Evolutionary conservation across 2,797 vertebrate species (phyloP), one percentile per base, ranked within the genome.

Genomic region (Pipistrellus nathusii): DNA sequence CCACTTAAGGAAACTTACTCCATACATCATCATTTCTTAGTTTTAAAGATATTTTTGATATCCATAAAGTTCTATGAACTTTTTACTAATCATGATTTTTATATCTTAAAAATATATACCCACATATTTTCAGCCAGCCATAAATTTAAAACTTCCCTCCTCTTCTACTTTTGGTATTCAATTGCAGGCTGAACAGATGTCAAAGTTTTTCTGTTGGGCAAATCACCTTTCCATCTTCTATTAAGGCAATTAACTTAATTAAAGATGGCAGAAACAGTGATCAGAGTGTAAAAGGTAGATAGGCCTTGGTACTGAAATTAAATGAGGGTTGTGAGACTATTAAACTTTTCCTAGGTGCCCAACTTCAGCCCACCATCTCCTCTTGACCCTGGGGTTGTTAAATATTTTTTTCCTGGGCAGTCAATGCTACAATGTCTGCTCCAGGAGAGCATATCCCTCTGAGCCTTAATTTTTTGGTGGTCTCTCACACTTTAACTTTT

Each of bases 1-100:
- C 84, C 94, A 94, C 90, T 97, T 97, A 96, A 90, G 44, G 69
- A 96, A 96, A 93, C 64, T 93, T 95, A 94, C 12, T 30, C 75
- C 91, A 80, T 94, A 93, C 85, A 80, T 95, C 80, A 97, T 95
- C 89, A 95, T 95, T 88, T 94, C 88, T 94, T 92, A 76, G 4
- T 85, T 88, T 90, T 95, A 46, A 94, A 90, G 80, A 96, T 73
- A 76, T 95, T 91, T 88, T 73, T 95, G 89, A 94, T 87, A 57
- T 88, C 94, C 84, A 55, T 10, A 20, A 88, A 88, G 53, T 80
- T 89, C 68, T 85, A 59, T 78, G 27, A 94, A 92, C 62, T 82
- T 96, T 95, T 90, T 94, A 41, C 66, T 92, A 88, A 94, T 69
- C 81, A 35, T 55, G 38, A 32, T 90, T 92, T 95, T 93, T 77